These are phyloP conservation scores for Stomorhina lunata DNA, from an alignment of 2,888 invertebrate genomes.

Conservation along the genomic window DNA sequence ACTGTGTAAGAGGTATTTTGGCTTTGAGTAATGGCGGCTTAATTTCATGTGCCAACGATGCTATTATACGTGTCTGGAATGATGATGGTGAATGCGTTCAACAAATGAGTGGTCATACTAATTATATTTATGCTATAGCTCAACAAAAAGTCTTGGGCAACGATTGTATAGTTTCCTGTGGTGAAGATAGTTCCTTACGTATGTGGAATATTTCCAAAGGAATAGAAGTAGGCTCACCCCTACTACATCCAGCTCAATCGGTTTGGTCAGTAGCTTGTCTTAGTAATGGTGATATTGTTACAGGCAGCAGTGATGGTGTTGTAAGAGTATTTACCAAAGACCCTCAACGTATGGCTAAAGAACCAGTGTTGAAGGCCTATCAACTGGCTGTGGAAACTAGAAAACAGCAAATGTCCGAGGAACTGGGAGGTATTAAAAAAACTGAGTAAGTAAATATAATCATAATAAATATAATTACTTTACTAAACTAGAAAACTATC, in stretches of 20 bases:
- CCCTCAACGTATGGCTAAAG: conserved; percentile 85
- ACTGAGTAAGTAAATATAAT: conserved; percentile 84
- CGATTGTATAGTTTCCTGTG: conserved; percentile 87
- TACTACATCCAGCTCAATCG: conserved; percentile 88
- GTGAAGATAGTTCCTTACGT: conserved; percentile 93
- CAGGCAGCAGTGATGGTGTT: conserved; percentile 93
- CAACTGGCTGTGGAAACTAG: conserved; percentile 86
- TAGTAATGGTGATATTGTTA: conserved; percentile 93
- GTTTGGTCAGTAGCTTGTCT: conserved; percentile 93
- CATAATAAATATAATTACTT: too few relatives aligned
- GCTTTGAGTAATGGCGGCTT: conserved; percentile 87
- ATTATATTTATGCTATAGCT: conserved; percentile 90
- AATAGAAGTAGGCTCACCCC: conserved; percentile 72
- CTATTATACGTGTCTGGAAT: conserved; percentile 91
- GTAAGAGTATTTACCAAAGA: conserved; percentile 92
- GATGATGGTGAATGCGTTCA: conserved; percentile 88
- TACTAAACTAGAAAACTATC: not conserved
- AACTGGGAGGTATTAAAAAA: conserved; percentile 92
- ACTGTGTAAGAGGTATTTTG: conserved; percentile 91
- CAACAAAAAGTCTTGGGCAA: conserved; percentile 82
- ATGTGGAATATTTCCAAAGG: conserved; percentile 84
- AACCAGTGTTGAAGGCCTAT: conserved; percentile 83
- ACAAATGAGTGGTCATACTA: conserved; percentile 90
- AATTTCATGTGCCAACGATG: conserved; percentile 96
- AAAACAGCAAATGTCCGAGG: conserved; percentile 83